A percentile compares a stretch with the other conserved stretches of the same genome.
phyloP scores from a whole-genome alignment of 2,888 invertebrate genomes.

The Ectemnius lituratus region DNA sequence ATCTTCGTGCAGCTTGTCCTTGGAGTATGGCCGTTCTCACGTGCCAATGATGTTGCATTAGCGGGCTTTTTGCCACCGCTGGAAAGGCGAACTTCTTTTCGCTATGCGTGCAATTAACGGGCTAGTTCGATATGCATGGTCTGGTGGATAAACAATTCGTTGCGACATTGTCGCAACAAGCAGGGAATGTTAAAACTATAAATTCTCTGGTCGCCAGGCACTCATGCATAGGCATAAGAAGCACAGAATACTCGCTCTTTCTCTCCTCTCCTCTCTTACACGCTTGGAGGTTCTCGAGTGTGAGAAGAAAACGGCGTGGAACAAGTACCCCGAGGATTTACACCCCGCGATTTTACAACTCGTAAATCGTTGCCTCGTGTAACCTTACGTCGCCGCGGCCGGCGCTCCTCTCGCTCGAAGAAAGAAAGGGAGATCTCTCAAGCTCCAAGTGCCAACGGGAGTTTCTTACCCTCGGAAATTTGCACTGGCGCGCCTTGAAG shows the following conservation, averaged over 20 bases:
- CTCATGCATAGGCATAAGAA: background rate
- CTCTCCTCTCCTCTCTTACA: no score
- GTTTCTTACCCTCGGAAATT: no score
- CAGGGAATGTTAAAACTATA: background rate
- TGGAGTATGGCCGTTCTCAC: conserved; percentile 41
- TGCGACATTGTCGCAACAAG: no score
- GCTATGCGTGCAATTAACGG: no score
- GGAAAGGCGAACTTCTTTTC: background rate
- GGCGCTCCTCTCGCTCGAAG: background rate
- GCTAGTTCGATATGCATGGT: no score
- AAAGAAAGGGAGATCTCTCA: background rate
- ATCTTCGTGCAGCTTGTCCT: conserved; percentile 48
- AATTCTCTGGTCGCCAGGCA: background rate
- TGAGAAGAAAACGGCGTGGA: background rate
- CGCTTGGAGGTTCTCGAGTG: no score
- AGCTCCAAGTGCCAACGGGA: background rate
- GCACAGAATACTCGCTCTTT: background rate
- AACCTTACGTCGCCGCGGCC: background rate
- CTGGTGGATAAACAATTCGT: no score
- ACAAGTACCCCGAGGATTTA: conserved; percentile 8
- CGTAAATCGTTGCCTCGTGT: conserved; percentile 8
- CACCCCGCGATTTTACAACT: conserved; percentile 5
- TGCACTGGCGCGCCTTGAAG: background rate
- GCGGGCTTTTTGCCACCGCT: background rate
- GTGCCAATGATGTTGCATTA: conserved; percentile 15